Percentiles rank a stretch among this genome's conserved stretches.
phyloP scores from a whole-genome alignment of 1,140 invertebrate genomes.

The Polyergus mexicanus region DNA sequence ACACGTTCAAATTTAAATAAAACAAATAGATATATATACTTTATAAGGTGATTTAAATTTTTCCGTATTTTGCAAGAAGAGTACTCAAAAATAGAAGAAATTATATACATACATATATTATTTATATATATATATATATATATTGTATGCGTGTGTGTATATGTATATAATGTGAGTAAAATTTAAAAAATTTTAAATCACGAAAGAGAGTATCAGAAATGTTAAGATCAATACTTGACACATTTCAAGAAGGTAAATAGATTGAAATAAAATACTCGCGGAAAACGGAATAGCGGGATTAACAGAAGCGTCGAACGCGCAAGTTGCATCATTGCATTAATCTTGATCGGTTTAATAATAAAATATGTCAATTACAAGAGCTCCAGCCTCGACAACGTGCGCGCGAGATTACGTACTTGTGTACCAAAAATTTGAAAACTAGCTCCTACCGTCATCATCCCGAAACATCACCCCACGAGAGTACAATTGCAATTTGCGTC shows the following conservation, averaged over 20 bases:
- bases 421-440: conserved; percentile 51
- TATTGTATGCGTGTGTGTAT: no score
- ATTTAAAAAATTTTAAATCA: not conserved
- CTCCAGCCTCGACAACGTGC: conserved; percentile 30
- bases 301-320: not conserved
- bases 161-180: no score
- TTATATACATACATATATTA: no score
- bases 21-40: not conserved
- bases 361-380: conserved; percentile 54
- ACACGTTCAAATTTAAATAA: not conserved
- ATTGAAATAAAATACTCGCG: not conserved
- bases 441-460: not conserved
- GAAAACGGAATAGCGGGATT: not conserved
- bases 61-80: not conserved
- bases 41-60: not conserved
- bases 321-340: conserved; percentile 37
- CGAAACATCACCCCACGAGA: conserved; percentile 38
- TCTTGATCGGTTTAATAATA: conserved; percentile 57
- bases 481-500: conserved; percentile 55
- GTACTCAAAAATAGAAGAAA: not conserved
- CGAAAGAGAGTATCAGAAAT: not conserved
- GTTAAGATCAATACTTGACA: conserved; percentile 2
- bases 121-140: no score
- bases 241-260: conserved; percentile 8
- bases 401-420: conserved; percentile 34